Evolutionary conservation across 2,888 invertebrate genomes (phyloP).

Genomic region (Rhorus exstirpatorius): DNA sequence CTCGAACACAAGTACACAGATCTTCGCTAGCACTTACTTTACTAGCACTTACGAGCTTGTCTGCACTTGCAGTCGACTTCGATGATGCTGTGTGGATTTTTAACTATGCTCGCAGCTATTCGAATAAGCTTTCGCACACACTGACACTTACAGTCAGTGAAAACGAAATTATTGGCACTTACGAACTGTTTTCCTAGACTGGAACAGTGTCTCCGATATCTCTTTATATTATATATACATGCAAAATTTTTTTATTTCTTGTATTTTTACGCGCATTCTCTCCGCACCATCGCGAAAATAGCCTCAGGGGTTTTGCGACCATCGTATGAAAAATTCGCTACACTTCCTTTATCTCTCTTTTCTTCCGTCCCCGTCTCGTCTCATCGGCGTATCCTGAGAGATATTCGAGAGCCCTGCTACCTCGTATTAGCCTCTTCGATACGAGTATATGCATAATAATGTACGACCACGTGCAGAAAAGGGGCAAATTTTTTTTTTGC

Average conservation of each 20-base stretch:
- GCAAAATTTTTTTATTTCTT: neutral
- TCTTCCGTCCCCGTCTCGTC: conserved; percentile 2
- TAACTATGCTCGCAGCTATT: no score
- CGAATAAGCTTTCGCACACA: no score
- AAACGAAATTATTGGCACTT: no score
- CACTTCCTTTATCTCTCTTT: conserved; percentile 19
- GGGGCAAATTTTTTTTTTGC: neutral
- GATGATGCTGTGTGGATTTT: no score
- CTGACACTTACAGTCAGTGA: no score
- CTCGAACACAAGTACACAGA: no score
- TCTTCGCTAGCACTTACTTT: no score
- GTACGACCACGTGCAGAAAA: conserved; percentile 20
- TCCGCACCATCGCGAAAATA: neutral
- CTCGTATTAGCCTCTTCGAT: conserved; percentile 32
- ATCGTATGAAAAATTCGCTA: conserved; percentile 17
- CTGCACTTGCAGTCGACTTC: no score
- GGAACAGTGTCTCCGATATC: no score
- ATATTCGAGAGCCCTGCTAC: conserved; percentile 39
- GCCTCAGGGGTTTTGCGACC: conserved; percentile 15
- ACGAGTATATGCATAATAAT: conserved; percentile 40
- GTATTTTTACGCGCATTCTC: neutral
- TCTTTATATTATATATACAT: no score
- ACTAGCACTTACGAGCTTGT: no score
- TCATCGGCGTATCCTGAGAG: neutral
- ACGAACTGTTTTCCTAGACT: no score